Percentiles rank a stretch among this genome's conserved stretches.
Conservation (phyloP, 2,113 vertebrate genomes). For the Pelodiscus sinensis region DNA sequence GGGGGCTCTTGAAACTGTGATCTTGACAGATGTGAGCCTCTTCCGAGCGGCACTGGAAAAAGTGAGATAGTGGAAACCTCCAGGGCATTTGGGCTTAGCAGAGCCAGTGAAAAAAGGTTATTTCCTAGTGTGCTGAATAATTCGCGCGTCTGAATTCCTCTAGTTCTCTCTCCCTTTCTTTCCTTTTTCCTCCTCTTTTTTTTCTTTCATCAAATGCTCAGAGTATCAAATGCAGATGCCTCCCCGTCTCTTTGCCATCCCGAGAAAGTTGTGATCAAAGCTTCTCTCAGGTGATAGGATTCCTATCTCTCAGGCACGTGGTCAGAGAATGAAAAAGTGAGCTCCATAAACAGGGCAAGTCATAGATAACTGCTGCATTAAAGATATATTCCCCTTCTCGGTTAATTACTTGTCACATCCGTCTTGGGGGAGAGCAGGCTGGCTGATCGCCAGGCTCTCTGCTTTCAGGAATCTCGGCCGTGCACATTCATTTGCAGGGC, state of each 20-base stretch:
- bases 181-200: constrained; percentile 45
- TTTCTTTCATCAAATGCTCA: constrained; percentile 39
- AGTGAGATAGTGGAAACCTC: constrained; percentile 73
- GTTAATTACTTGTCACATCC: constrained; percentile 70
- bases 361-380: constrained; percentile 36
- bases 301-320: neutral
- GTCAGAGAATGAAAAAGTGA: constrained; percentile 21
- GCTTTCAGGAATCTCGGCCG: constrained; percentile 46
- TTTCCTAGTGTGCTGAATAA: constrained; percentile 72
- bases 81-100: constrained; percentile 72
- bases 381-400: constrained; percentile 53
- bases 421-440: constrained; percentile 51
- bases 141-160: constrained; percentile 69
- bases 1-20: constrained; percentile 71
- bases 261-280: constrained; percentile 41
- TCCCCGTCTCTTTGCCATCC: constrained; percentile 5
- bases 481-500: constrained; percentile 10
- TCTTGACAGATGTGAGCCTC: constrained; percentile 75
- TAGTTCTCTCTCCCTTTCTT: constrained; percentile 65
- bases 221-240: constrained; percentile 33
- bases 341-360: constrained; percentile 17
- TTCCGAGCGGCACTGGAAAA: constrained; percentile 61
- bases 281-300: neutral
- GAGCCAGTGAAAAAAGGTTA: constrained; percentile 71
- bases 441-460: constrained; percentile 39